phyloP scores from a whole-genome alignment of 2,797 vertebrate genomes.

The Peromyscus aztecus region DNA sequence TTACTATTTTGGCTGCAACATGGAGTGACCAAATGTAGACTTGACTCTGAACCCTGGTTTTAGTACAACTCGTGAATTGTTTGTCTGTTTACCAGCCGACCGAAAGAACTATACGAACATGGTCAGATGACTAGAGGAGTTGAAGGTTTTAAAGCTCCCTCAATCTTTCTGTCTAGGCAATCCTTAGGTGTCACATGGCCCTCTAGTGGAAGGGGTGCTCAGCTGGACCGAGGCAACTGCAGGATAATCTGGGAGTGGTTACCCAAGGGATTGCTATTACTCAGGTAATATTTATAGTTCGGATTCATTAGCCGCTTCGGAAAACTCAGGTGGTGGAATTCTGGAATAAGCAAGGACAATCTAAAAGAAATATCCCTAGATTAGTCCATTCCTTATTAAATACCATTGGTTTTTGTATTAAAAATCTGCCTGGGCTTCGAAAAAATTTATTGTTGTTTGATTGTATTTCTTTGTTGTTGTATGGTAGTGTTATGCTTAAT shows the following conservation, averaged over 20 bases:
- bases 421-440: conserved; percentile 65
- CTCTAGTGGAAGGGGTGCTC: conserved; percentile 89
- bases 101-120: conserved; percentile 75
- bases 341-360: conserved; percentile 75
- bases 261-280: conserved; percentile 87
- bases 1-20: conserved; percentile 71
- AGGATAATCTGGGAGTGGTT: conserved; percentile 88
- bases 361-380: conserved; percentile 69
- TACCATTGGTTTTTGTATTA: conserved; percentile 47
- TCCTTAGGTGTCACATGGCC: conserved; percentile 87
- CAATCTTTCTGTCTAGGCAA: conserved; percentile 88
- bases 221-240: conserved; percentile 87
- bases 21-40: conserved; percentile 76
- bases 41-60: conserved; percentile 41
- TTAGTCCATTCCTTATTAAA: conserved; percentile 68
- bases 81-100: conserved; percentile 74
- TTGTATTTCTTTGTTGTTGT: conserved; percentile 64
- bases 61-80: conserved; percentile 69
- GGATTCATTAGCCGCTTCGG: conserved; percentile 81
- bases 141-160: conserved; percentile 86
- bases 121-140: conserved; percentile 80
- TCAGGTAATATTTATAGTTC: conserved; percentile 88
- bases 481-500: conserved; percentile 66
- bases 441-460: neutral
- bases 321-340: conserved; percentile 76